phyloP scores from a whole-genome alignment of 2,888 invertebrate species.

The Aphodius granarius region DNA sequence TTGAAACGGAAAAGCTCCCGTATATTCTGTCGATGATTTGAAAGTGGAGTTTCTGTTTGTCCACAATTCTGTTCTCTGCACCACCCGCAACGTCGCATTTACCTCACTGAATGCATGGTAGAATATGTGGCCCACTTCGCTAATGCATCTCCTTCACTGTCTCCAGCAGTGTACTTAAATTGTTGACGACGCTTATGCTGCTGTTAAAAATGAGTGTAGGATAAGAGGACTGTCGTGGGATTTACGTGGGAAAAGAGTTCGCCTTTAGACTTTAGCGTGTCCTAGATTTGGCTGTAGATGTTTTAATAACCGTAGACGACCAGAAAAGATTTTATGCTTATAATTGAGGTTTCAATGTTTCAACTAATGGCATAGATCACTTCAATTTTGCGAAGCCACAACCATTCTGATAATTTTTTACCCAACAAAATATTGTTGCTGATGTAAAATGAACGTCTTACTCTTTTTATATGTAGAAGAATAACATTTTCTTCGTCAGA shows the following conservation, averaged over 20 bases:
- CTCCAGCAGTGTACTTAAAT: neutral
- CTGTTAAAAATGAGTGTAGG: neutral
- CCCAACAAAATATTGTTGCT: too few species aligned
- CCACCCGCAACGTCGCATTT: neutral
- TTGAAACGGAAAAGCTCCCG: neutral
- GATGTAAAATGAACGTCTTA: too few species aligned
- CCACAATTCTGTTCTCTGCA: neutral
- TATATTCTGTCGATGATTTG: neutral
- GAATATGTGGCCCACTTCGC: neutral
- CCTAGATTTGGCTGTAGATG: neutral
- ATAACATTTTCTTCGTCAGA: too few species aligned
- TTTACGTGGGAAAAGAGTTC: neutral
- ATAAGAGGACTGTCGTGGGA: neutral
- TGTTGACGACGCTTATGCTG: neutral
- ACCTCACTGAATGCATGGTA: neutral
- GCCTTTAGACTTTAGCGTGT: neutral
- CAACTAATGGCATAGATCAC: too few species aligned
- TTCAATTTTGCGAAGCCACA: too few species aligned
- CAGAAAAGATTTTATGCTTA: neutral
- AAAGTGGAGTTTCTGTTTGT: neutral
- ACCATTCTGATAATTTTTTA: too few species aligned
- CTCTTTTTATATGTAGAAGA: too few species aligned
- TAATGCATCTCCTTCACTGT: neutral
- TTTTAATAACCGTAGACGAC: neutral
- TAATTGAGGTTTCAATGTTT: neutral